phyloP scores from a whole-genome alignment of 2,113 vertebrate genomes.

The Nanger granti region DNA sequence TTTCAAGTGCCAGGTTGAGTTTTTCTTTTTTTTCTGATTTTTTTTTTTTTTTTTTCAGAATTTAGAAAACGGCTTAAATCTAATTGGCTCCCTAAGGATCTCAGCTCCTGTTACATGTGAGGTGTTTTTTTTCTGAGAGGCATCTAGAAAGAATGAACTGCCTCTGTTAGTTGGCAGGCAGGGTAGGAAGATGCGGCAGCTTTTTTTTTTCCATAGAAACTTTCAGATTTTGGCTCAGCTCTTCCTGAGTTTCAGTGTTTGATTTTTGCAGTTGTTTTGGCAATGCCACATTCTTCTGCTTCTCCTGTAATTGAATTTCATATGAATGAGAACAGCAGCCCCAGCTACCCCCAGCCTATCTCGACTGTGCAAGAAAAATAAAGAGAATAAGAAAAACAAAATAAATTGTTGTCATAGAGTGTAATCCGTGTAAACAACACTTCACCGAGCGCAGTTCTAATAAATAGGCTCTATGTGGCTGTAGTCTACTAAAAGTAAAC shows the following conservation, averaged over 20 bases:
- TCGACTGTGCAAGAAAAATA: neutral
- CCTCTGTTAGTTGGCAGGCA: neutral
- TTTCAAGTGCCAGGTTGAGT: slow-evolving; percentile 19
- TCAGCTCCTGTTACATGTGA: slow-evolving; percentile 24
- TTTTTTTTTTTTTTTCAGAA: neutral
- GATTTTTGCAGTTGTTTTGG: neutral
- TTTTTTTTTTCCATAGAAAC: neutral
- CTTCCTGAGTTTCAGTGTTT: neutral
- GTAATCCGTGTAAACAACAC: neutral
- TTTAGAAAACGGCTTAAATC: slow-evolving; percentile 42
- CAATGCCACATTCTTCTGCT: neutral
- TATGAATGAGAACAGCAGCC: neutral
- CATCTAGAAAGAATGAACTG: neutral
- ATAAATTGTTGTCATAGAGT: neutral
- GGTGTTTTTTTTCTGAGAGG: neutral
- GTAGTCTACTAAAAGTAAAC: neutral
- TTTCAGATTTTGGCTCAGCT: neutral
- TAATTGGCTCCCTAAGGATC: slow-evolving; percentile 62
- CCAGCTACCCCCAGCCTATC: neutral
- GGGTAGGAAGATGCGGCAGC: neutral
- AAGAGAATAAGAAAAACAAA: neutral
- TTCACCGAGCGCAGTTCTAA: neutral
- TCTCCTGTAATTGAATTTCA: neutral
- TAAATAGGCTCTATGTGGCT: neutral
- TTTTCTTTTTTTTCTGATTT: neutral